Base-by-base conservation (phyloP, 2,888 invertebrate species). In the Apocheima hispidaria region DNA sequence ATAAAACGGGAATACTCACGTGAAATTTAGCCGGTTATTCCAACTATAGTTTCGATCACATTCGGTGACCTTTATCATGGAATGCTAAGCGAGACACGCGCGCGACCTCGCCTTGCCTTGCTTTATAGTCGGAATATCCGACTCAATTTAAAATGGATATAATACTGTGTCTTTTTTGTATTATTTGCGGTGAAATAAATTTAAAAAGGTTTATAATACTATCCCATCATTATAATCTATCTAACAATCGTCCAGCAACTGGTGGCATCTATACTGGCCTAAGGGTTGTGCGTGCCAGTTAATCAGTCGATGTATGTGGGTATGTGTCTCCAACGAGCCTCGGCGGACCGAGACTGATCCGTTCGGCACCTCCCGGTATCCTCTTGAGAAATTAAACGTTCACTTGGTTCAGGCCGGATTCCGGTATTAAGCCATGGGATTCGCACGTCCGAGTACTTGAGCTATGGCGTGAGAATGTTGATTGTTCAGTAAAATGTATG, bases 271-370 rank as follows among this genome's bases (percentile, higher is more conserved):
- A 38, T 23, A 33, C 16, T 4, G 18, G 55, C 59, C 54, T 23
- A 49, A 58, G 62, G 53, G 35, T 40, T 33, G 21, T 36, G 16
- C 21, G 21, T 5, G 41, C 60, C 59, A 61, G 65, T 69, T 65
- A 69, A 69, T 69, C 69, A 69, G 66, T 54, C 49, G n/a, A 59
- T 63, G 54, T 61, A 62, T 50, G 44, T 20, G 28, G 23, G 23
- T 4, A 23, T 23, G 26, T 41, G 43, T 51, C 50, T 44, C 40
- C 33, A 44, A 65, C 60, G 55, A 41, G 54, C 50, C 68, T 61
- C 67, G 20, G 12, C 4, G 61, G 69, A 41, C 43, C 36, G 46
- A 12, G 20, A n/a, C 61, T 28, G 52, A 64, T 68, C 49, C 43
- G 51, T n/a, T 38, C 21, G 48, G 26, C 41, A 60, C 53, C 49